Evolutionary conservation across 2,888 invertebrate genomes (phyloP), one percentile per base, ranked within the genome.

Genomic region (Brachyptera putata): DNA sequence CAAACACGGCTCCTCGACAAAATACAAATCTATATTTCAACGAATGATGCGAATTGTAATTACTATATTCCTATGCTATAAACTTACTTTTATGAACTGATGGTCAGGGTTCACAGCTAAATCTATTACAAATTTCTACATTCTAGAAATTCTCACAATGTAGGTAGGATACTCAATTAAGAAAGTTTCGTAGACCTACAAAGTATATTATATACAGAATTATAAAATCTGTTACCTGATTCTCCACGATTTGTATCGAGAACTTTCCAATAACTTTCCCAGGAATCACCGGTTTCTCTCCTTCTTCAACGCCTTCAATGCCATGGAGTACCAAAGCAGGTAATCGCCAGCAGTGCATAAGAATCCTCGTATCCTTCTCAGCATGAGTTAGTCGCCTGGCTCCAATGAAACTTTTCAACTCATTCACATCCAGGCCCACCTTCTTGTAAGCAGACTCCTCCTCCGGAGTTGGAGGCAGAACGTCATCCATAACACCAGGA

Each of bases 171-270:
- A n/a, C n/a, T n/a, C n/a, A n/a, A n/a, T n/a, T n/a, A n/a, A n/a
- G n/a, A n/a, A n/a, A n/a, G n/a, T n/a, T n/a, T n/a, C n/a, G n/a
- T n/a, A n/a, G n/a, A n/a, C n/a, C n/a, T n/a, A n/a, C n/a, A n/a
- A n/a, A n/a, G n/a, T n/a, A n/a, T n/a, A n/a, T n/a, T n/a, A n/a
- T n/a, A n/a, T n/a, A n/a, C n/a, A n/a, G n/a, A n/a, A n/a, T n/a
- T n/a, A n/a, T n/a, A n/a, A n/a, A n/a, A n/a, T n/a, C n/a, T n/a
- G 18, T 43, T 24, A 46, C 46, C 46, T 46, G 53, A 16, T 53
- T 30, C n/a, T 53, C 36, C 21, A 53, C 53, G 53, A 53, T 53
- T 11, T 36, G 53, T 11, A 53, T 53, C 36, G 53, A 53, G 22
- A 53, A 53, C 36, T 53, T 53, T 9, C 34, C 53, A 3, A 18